Evolutionary conservation across 2,113 vertebrate species (phyloP).

Genomic region (Otolemur garnettii): DNA sequence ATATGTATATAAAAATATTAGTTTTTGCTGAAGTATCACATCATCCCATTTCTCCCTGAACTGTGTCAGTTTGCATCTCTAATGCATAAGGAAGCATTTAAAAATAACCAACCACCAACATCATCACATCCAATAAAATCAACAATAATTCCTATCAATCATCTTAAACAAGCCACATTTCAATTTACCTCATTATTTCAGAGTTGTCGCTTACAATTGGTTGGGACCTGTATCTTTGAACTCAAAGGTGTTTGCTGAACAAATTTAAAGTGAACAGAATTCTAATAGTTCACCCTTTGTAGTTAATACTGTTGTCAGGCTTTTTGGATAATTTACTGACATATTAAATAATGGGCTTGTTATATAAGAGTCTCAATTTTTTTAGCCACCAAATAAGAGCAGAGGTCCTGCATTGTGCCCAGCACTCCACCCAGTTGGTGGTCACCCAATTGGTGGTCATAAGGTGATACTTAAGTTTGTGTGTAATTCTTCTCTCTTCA

Average conservation of each 20-base stretch:
- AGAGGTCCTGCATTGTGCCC: not conserved
- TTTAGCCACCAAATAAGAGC: not conserved
- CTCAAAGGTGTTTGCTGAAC: not conserved
- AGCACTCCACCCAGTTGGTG: rapidly evolving
- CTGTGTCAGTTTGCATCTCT: constrained; percentile 17
- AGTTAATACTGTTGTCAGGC: not conserved
- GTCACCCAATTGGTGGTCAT: too few species aligned
- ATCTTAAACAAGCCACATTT: not conserved
- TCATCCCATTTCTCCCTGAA: not conserved
- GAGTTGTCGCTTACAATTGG: not conserved
- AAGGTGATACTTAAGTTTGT: not conserved
- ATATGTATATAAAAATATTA: not conserved
- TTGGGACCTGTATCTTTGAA: not conserved
- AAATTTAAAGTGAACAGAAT: not conserved
- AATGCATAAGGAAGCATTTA: not conserved
- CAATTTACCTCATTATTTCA: not conserved
- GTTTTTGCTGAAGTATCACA: not conserved
- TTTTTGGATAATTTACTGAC: not conserved
- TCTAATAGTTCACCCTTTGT: not conserved
- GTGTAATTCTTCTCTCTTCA: not conserved
- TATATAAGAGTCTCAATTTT: not conserved
- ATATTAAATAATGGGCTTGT: not conserved
- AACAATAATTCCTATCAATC: not conserved
- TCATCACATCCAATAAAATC: constrained; percentile 9
- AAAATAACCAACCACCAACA: not conserved